Evolutionary conservation across 1,140 invertebrate species (phyloP).

Genomic region (Episyrphus balteatus): DNA sequence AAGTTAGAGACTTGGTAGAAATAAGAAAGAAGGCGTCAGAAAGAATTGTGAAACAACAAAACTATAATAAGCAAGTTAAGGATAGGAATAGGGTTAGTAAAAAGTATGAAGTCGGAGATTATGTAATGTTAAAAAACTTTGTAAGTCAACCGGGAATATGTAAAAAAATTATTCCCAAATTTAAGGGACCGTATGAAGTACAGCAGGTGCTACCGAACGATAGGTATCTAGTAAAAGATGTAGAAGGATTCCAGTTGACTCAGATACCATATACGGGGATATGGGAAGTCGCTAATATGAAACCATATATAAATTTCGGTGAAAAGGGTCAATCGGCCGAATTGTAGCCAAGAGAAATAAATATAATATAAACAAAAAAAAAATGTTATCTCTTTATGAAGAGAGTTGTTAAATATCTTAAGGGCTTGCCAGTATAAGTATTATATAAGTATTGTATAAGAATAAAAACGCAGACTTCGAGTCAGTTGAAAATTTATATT

Average conservation of each 20-base stretch:
- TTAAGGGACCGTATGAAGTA: constrained; percentile 8
- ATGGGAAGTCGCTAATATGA: constrained; percentile 1
- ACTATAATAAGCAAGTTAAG: constrained; percentile 4
- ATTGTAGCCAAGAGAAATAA: no score
- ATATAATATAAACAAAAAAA: no score
- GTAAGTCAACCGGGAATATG: constrained; percentile 2
- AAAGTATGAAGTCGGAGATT: constrained; percentile 12
- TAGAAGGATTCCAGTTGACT: constrained; percentile 12
- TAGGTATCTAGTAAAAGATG: constrained; percentile 13
- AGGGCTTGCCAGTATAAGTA: no score
- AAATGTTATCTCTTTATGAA: no score
- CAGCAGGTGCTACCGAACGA: constrained; percentile 11
- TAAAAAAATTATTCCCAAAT: constrained; percentile 8
- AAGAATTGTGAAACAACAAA: constrained; percentile 4
- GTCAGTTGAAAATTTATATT: no score
- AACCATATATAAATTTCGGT: no score
- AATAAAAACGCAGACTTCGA: no score
- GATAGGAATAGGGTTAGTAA: constrained; percentile 2
- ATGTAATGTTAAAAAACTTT: constrained; percentile 16
- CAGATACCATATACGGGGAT: constrained; percentile 16
- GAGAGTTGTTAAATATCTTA: no score
- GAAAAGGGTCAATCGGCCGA: no score
- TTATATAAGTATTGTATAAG: no score
- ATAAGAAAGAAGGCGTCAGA: constrained; percentile 1
- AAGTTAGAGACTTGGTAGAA: background rate